Percentiles rank a stretch among this genome's conserved stretches.
phyloP scores from a whole-genome alignment of 2,113 vertebrate genomes.

The Phalacrocorax aristotelis region DNA sequence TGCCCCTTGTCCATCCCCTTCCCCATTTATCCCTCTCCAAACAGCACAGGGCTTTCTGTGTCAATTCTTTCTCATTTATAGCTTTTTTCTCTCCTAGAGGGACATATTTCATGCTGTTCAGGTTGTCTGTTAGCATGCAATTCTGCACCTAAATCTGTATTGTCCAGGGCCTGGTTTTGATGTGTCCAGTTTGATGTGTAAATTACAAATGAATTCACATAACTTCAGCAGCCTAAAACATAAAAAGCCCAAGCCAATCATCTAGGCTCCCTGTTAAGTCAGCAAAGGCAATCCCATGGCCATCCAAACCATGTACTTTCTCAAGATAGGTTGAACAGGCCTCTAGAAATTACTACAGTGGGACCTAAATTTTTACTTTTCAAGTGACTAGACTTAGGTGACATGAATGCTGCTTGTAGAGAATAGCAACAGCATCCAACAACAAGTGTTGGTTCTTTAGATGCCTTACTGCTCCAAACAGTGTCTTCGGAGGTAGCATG shows the following conservation, averaged over 20 bases:
- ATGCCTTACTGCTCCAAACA: not conserved
- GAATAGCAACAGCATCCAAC: not conserved
- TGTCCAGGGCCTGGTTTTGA: not conserved
- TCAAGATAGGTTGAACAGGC: not conserved
- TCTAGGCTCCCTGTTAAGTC: not conserved
- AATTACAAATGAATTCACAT: not conserved
- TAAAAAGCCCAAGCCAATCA: not conserved
- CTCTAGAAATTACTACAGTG: not conserved
- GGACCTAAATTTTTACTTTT: not conserved
- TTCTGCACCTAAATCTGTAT: not conserved
- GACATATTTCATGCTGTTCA: not conserved
- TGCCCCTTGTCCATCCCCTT: not conserved
- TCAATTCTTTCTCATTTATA: not conserved
- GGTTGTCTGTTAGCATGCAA: not conserved
- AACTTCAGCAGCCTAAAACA: not conserved
- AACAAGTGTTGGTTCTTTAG: not conserved
- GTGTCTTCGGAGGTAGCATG: not conserved
- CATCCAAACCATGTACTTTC: not conserved
- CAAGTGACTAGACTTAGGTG: not conserved
- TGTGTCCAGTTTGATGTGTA: not conserved
- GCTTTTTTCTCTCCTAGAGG: not conserved
- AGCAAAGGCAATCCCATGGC: not conserved
- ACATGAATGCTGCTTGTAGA: not conserved
- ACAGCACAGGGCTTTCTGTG: not conserved
- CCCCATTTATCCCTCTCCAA: not conserved